Evolutionary conservation across 2,797 vertebrate species (phyloP), one percentile per base, ranked within the genome.

Genomic region (Cryptoblepharus egeriae): DNA sequence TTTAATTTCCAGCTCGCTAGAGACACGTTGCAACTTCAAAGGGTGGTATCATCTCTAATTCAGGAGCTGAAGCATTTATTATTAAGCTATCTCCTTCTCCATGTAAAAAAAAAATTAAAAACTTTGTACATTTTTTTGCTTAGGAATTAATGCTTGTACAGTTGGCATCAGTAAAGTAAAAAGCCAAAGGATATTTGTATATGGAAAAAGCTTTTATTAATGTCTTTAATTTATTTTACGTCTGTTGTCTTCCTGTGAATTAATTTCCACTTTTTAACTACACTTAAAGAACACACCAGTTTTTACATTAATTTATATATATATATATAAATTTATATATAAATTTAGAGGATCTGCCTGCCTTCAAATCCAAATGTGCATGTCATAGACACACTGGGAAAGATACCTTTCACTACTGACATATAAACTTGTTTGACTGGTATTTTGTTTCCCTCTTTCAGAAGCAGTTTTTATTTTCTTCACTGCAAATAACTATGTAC

Each of bases 221-320:
- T 95, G 92, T 94, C 96, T 96, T 96, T 96, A 97, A 98, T 98
- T 98, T 98, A 98, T 98, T 98, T 96, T 96, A 92, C 96, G 86
- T 95, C 95, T 93, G 88, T 95, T 94, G 92, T 93, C 88, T 95
- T 94, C 93, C 91, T 93, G 88, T 93, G 82, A 45, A 89, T 81
- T 90, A 89, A 85, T 77, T 78, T 35, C 77, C 70, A 35, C 77
- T 82, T 35, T 69, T 87, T 78, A 69, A 20, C 73, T 79, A n/a
- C 37, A 72, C 67, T 77, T 86, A 49, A 58, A 52, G 86, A 81
- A 67, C 75, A 71, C 22, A 57, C 24, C 39, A 11, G 1, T 65
- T 90, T 89, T 72, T 77, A 55, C 49, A 55, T 83, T 77, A 42
- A 63, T 64, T 77, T 72, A 61, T 16, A 30, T 35, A 35, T 65